phyloP scores from a whole-genome alignment of 2,888 invertebrate species.

The Anoplius nigerrimus region DNA sequence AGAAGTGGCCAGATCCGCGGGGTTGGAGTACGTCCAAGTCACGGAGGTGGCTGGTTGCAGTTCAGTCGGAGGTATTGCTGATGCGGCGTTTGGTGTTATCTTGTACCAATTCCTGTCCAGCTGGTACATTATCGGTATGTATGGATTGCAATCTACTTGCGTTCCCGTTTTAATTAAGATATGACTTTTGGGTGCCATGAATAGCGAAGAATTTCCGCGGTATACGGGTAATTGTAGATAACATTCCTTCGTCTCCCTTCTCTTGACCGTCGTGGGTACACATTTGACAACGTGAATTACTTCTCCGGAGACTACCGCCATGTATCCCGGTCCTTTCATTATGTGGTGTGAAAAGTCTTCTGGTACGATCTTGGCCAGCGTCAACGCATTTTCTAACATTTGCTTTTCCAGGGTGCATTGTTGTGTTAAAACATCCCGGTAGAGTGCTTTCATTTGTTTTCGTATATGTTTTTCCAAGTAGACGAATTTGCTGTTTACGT shows the following conservation, averaged over 20 bases:
- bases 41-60: slow-evolving; percentile 30
- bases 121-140: slow-evolving; percentile 42
- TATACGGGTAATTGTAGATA: slow-evolving; percentile 50
- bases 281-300: slow-evolving; percentile 10
- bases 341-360: slow-evolving; percentile 52
- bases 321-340: slow-evolving; percentile 48
- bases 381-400: slow-evolving; percentile 48
- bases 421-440: slow-evolving; percentile 42
- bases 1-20: slow-evolving; percentile 27
- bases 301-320: slow-evolving; percentile 53
- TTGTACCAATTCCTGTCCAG: slow-evolving; percentile 46
- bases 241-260: slow-evolving; percentile 36
- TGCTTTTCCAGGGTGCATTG: slow-evolving; percentile 50
- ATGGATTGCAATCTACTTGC: slow-evolving; percentile 41
- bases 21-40: slow-evolving; percentile 40
- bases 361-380: slow-evolving; percentile 45
- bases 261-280: slow-evolving; percentile 44
- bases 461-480: slow-evolving; percentile 53
- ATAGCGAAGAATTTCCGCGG: slow-evolving; percentile 23
- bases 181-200: slow-evolving; percentile 46
- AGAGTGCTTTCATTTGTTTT: slow-evolving; percentile 40
- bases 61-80: slow-evolving; percentile 18
- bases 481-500: slow-evolving; percentile 53
- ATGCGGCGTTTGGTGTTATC: slow-evolving; percentile 27
- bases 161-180: slow-evolving; percentile 42